Evolutionary conservation across 2,797 vertebrate species (phyloP).

Genomic region (Enteromius viviparus): DNA sequence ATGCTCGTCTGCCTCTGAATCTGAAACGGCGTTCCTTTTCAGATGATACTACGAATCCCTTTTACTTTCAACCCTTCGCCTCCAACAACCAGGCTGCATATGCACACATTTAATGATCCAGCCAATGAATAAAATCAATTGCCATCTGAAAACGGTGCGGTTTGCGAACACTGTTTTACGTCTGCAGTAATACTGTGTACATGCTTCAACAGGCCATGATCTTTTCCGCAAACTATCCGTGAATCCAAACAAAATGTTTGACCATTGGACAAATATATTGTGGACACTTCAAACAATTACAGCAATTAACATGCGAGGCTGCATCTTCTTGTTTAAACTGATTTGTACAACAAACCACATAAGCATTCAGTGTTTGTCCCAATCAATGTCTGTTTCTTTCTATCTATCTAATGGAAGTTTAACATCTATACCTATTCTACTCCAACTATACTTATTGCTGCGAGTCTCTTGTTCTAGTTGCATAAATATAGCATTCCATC

Average conservation of each 20-base stretch:
- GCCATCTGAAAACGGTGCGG: neutral
- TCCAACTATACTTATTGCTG: constrained; percentile 34
- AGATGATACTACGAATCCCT: neutral
- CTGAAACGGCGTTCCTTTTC: neutral
- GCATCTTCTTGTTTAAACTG: constrained; percentile 30
- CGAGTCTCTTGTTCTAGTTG: constrained; percentile 31
- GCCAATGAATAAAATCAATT: neutral
- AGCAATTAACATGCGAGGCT: constrained; percentile 31
- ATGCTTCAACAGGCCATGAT: constrained; percentile 7
- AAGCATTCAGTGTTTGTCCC: constrained; percentile 1
- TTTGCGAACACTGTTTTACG: neutral
- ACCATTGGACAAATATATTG: constrained; percentile 3
- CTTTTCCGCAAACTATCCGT: constrained; percentile 3
- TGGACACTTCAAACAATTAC: constrained; percentile 30
- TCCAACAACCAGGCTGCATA: neutral
- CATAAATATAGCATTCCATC: constrained; percentile 43
- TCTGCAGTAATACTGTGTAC: neutral
- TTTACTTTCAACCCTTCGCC: neutral
- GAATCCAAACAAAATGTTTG: constrained; percentile 39
- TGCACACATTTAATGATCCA: constrained; percentile 10
- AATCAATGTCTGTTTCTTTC: neutral
- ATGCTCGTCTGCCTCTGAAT: constrained; percentile 13
- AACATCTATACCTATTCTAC: neutral
- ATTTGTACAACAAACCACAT: constrained; percentile 18
- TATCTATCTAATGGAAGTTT: neutral